Conservation (phyloP, 2,113 vertebrate genomes). For the Syngnathus scovelli region DNA sequence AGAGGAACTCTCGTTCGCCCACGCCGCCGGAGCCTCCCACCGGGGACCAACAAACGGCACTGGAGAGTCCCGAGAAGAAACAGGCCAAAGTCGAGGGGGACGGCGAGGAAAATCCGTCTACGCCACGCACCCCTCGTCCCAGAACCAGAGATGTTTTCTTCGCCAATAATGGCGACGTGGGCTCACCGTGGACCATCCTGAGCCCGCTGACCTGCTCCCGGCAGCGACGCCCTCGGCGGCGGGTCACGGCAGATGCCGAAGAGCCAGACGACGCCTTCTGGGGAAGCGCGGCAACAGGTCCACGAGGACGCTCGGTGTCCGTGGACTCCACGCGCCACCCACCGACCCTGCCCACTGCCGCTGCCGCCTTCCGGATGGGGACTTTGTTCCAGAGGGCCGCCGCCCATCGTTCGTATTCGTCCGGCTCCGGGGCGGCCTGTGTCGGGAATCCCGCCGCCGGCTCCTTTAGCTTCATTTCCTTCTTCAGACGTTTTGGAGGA, state of each 20-base stretch:
- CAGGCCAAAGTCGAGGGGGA: conserved; percentile 16
- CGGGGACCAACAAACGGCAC: neutral
- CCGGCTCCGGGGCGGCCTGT: conserved; percentile 22
- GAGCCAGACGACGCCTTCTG: conserved; percentile 47
- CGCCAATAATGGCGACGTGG: conserved; percentile 31
- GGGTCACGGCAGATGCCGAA: conserved; percentile 6
- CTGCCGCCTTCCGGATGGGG: conserved; percentile 42
- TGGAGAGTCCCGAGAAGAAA: conserved; percentile 26
- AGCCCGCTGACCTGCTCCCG: conserved; percentile 53
- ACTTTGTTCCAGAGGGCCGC: conserved; percentile 52
- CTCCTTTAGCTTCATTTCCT: conserved; percentile 58
- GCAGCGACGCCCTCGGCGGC: conserved; percentile 3
- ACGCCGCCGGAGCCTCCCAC: conserved; percentile 13
- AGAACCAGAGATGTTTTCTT: conserved; percentile 54
- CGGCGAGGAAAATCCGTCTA: conserved; percentile 15
- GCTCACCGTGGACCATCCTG: conserved; percentile 69
- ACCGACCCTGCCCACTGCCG: conserved; percentile 8
- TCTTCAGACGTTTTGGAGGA: conserved; percentile 67
- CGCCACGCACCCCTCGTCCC: conserved; percentile 40
- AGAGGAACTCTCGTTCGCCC: conserved; percentile 12
- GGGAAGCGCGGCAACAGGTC: conserved; percentile 25
- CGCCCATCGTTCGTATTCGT: conserved; percentile 41
- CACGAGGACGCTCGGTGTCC: conserved; percentile 40
- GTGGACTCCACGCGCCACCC: conserved; percentile 38
- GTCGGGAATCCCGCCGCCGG: neutral